Evolutionary conservation across 2,113 vertebrate genomes (phyloP), one percentile per base, ranked within the genome.

Genomic region (Copsychus sechellarum): DNA sequence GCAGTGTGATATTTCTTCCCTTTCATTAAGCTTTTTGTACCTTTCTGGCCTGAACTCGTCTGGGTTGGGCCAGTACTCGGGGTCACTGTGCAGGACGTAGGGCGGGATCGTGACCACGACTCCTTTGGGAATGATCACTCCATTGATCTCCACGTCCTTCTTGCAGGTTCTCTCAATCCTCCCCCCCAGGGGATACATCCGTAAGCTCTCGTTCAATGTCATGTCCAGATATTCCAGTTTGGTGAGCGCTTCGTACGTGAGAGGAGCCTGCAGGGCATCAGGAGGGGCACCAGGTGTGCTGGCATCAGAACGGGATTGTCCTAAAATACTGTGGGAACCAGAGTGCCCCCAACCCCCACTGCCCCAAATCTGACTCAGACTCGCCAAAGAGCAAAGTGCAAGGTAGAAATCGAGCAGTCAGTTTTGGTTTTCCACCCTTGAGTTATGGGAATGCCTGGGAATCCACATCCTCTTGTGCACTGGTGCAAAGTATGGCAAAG

Each of bases 11-110:
- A 33, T 60, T 79, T 69, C 73, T 81, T 78, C 61, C 33, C 25
- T 80, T 69, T 70, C 53, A 11, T 72, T 61, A 36, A 31, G 33
- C 5, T 24, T 58, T 61, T 33, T 23, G 31, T 98, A 99, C 99
- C 99, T 98, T 93, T 99, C 98, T n/a, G 98, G 98, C 89, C 97
- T 98, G 96, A 99, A 99, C 91, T 97, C 94, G 0, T 99, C 98
- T 0, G 98, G 98, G 34, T 98, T 96, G 3, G 97, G 86, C 98
- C 98, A 99, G 66, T 98, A 38, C 1, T 98, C 92, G 0, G 99
- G 96, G 82, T 98, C 26, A 0, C 4, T 88, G 38, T 98, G 98
- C 50, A 99, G 34, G 18, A 69, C 50, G 14, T 91, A 96, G 2
- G 94, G 82, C 40, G 98, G 98, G 26, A 98, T 94, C 1, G 92